A percentile compares a stretch with the other conserved stretches of the same genome.
Evolutionary conservation across 2,113 vertebrate genomes (phyloP).

Genomic region (Pachypanchax playfairii): DNA sequence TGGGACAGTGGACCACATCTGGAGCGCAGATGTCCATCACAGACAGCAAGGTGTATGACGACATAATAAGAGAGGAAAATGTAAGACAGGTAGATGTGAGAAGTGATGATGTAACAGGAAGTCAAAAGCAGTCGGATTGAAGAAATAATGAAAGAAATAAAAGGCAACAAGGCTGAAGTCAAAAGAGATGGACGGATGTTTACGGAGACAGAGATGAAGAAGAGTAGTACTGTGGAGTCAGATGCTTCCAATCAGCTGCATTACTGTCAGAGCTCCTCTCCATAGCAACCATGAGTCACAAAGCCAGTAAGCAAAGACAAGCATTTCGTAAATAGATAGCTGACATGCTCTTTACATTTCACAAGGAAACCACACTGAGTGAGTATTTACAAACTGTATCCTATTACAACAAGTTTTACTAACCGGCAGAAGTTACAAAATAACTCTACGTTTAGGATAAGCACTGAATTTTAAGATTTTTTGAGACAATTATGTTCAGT

Average conservation of each 20-base stretch:
- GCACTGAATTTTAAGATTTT: no score
- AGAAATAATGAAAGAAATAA: neutral
- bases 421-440: no score
- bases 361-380: conserved; percentile 5
- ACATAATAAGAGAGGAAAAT: conserved; percentile 9
- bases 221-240: conserved; percentile 63
- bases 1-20: conserved; percentile 50
- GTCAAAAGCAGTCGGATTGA: neutral
- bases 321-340: conserved; percentile 35
- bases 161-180: neutral
- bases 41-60: conserved; percentile 10
- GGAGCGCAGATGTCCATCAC: conserved; percentile 40
- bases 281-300: conserved; percentile 70
- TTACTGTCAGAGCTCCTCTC: conserved; percentile 58
- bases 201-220: conserved; percentile 21
- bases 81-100: neutral
- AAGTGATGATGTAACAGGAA: neutral
- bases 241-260: conserved; percentile 64
- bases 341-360: conserved; percentile 13
- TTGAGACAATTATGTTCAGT: no score
- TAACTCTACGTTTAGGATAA: no score
- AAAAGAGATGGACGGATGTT: conserved; percentile 1
- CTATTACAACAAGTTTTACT: neutral
- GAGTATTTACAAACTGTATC: conserved; percentile 9
- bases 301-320: conserved; percentile 48